Evolutionary conservation across 64 coral and sea anemone species (phyloP).

Genomic region (Cladopsammia gracilis): DNA sequence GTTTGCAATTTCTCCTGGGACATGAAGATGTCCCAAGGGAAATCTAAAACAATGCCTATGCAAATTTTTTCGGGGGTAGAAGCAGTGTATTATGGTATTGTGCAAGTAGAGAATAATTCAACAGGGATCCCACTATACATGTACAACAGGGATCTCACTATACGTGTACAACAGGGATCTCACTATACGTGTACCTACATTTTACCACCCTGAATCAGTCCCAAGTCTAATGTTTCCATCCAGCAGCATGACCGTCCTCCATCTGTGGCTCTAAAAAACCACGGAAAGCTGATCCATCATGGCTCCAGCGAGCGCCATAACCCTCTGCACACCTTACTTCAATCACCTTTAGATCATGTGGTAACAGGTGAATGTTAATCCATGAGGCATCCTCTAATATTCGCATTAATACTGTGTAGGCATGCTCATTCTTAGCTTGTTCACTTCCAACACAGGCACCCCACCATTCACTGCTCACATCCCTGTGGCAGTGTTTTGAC

Average conservation of each 20-base stretch:
- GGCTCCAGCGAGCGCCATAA: conserved; percentile 89
- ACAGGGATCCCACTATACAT: too few species aligned
- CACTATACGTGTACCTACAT: neutral
- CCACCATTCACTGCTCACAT: conserved; percentile 79
- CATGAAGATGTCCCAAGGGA: too few species aligned
- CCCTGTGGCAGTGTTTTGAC: conserved; percentile 93
- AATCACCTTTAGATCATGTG: conserved; percentile 85
- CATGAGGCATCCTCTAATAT: conserved; percentile 87
- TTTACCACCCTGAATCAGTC: neutral
- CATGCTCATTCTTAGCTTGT: conserved; percentile 80
- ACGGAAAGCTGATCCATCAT: conserved; percentile 83
- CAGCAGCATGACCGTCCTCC: conserved; percentile 79
- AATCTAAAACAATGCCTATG: too few species aligned
- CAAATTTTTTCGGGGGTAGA: too few species aligned
- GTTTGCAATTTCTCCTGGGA: too few species aligned
- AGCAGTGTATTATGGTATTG: too few species aligned
- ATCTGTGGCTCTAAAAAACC: conserved; percentile 98
- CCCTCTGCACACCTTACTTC: conserved; percentile 81
- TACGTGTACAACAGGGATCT: too few species aligned
- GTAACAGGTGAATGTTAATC: conserved; percentile 91
- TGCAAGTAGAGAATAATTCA: too few species aligned
- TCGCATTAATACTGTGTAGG: conserved; percentile 32
- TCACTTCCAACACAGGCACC: conserved; percentile 83
- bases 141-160: too few species aligned
- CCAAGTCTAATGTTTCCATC: conserved; percentile 84